Conservation (phyloP, 2,113 vertebrate genomes). For the Synodontis membranacea region DNA sequence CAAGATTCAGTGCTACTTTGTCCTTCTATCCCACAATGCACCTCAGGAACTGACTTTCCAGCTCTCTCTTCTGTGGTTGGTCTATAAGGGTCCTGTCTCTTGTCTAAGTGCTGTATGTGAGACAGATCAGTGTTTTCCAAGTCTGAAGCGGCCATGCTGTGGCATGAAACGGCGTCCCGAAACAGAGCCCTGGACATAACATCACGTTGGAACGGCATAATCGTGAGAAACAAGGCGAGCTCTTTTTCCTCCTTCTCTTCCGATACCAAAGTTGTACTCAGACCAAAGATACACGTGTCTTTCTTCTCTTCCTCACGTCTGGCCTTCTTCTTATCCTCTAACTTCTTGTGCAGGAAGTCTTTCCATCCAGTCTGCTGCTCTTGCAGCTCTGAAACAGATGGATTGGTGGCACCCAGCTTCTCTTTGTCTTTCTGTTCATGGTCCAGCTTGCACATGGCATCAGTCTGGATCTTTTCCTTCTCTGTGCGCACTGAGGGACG, state of each 20-base stretch:
- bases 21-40: too few relatives aligned
- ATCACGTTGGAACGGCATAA: too few relatives aligned
- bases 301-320: slow-evolving; percentile 83
- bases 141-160: too few relatives aligned
- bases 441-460: slow-evolving; percentile 90
- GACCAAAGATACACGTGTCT: slow-evolving; percentile 75
- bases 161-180: too few relatives aligned
- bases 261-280: slow-evolving; percentile 81
- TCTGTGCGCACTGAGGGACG: slow-evolving; percentile 73
- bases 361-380: slow-evolving; percentile 84
- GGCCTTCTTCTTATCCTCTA: slow-evolving; percentile 83
- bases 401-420: slow-evolving; percentile 77
- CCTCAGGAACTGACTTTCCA: too few relatives aligned
- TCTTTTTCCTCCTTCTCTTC: slow-evolving; percentile 85
- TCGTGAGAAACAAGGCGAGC: slow-evolving; percentile 81
- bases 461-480: slow-evolving; percentile 86
- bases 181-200: too few relatives aligned
- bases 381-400: slow-evolving; percentile 81
- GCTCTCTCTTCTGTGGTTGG: too few relatives aligned
- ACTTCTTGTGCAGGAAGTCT: slow-evolving; percentile 84
- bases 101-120: too few relatives aligned
- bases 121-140: too few relatives aligned
- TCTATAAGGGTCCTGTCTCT: too few relatives aligned
- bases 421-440: slow-evolving; percentile 80
- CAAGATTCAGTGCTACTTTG: too few relatives aligned